phyloP scores from a whole-genome alignment of 2,113 vertebrate species.

The Campylomormyrus numenius region DNA sequence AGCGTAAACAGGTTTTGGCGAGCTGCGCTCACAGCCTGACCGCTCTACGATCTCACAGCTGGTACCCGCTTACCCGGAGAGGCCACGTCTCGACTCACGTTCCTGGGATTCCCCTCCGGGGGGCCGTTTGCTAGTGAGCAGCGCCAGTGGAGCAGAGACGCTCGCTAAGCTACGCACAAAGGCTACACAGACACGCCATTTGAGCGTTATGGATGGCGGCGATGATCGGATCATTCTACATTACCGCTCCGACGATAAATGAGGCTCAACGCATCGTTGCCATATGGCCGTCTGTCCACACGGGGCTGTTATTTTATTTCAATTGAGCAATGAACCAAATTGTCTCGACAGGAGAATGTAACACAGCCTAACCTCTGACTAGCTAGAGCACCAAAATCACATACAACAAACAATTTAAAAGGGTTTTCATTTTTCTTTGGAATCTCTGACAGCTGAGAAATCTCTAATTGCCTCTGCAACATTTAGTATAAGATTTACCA shows the following conservation, averaged over 20 bases:
- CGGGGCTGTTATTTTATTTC: background rate
- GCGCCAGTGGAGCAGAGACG: background rate
- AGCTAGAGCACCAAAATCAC: background rate
- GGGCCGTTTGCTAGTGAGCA: background rate
- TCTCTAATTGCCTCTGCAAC: background rate
- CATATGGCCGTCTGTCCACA: conserved; percentile 1
- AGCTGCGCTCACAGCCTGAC: background rate
- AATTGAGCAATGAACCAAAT: background rate
- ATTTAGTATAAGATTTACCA: background rate
- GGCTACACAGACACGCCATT: background rate
- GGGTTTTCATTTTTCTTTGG: background rate
- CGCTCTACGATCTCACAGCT: background rate
- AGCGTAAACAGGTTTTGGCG: background rate
- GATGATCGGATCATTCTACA: conserved; percentile 3
- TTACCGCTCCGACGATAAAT: background rate
- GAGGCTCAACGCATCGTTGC: background rate
- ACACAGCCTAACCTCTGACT: background rate
- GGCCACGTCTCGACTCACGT: background rate
- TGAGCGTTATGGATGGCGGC: background rate
- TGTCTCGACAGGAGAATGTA: background rate
- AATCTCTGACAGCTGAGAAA: background rate
- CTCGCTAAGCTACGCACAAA: background rate
- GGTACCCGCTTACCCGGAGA: background rate
- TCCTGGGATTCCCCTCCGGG: background rate
- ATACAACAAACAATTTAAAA: background rate